Conservation (phyloP, 2,113 vertebrate genomes). For the Petroica traversi region DNA sequence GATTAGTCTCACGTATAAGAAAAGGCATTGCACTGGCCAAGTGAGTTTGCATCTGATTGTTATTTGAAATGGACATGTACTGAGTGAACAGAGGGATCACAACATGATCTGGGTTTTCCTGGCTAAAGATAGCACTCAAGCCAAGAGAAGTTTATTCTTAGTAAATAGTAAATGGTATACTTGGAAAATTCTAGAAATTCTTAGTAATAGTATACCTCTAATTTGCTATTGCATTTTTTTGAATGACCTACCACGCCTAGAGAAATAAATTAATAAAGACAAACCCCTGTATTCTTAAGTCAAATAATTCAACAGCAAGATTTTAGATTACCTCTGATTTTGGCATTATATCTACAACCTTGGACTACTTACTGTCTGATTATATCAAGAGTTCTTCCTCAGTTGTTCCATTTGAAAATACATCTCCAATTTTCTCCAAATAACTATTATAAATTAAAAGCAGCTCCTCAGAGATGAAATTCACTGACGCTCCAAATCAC, state of each 20-base stretch:
- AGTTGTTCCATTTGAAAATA: conserved; percentile 55
- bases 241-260: neutral
- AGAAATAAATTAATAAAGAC: neutral
- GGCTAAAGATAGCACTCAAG: neutral
- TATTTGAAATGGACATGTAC: neutral
- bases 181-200: neutral
- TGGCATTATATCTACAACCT: neutral
- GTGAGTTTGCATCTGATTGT: neutral
- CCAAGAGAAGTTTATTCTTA: neutral
- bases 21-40: neutral
- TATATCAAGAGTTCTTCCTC: conserved; percentile 25
- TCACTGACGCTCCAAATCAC: conserved; percentile 47
- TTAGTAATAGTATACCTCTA: neutral
- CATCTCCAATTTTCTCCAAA: conserved; percentile 56
- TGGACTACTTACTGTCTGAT: conserved; percentile 20
- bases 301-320: neutral
- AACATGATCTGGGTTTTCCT: neutral
- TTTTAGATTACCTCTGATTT: conserved; percentile 37
- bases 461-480: conserved; percentile 29
- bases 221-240: neutral
- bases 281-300: neutral
- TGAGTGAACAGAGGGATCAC: neutral
- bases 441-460: conserved; percentile 57
- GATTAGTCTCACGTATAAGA: neutral
- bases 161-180: neutral